These are phyloP conservation scores for Benitochromis conjunctus DNA, from an alignment of 2,113 vertebrate species.

Conservation along the genomic window DNA sequence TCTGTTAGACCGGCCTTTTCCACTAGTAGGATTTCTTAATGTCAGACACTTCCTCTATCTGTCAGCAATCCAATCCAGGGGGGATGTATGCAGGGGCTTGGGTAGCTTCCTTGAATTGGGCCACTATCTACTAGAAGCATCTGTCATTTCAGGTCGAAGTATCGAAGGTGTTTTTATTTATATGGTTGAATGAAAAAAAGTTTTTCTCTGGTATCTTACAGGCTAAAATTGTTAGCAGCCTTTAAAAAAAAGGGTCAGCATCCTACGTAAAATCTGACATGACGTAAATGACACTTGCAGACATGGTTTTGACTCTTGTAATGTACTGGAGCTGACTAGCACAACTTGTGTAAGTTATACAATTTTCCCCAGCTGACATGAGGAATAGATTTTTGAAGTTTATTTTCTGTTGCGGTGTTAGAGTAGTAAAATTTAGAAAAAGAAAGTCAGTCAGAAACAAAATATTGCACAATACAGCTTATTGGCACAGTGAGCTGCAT, in stretches of 20 bases:
- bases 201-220: neutral
- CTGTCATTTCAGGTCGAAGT: accelerated
- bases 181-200: accelerated
- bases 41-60: no score
- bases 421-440: accelerated
- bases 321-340: neutral
- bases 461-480: neutral
- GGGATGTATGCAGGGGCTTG: no score
- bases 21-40: no score
- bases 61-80: no score
- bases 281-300: accelerated
- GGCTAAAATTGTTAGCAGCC: neutral
- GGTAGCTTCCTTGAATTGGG: no score
- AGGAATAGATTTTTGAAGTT: neutral
- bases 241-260: neutral
- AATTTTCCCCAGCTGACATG: neutral
- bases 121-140: no score
- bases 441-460: neutral
- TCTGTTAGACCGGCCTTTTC: no score
- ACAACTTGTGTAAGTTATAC: no score
- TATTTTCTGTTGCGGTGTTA: neutral
- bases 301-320: neutral
- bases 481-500: no score
- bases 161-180: neutral
- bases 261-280: neutral